These are phyloP conservation scores for Pollenia labialis DNA, from an alignment of 2,888 invertebrate species.

Conservation along the genomic window DNA sequence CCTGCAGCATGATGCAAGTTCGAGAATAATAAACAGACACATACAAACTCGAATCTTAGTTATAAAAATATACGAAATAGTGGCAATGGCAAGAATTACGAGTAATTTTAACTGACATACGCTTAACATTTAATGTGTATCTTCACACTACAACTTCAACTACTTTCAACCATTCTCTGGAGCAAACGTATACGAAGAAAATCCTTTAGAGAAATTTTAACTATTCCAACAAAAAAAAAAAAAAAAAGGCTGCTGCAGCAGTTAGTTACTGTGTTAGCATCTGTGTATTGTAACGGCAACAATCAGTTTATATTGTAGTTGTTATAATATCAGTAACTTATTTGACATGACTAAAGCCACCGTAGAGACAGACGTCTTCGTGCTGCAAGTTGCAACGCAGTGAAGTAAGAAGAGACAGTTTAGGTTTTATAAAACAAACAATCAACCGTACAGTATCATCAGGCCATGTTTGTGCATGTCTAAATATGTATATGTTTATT, in stretches of 20 bases:
- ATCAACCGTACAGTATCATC: background rate
- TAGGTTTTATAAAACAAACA: constrained; percentile 40
- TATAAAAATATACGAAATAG: background rate
- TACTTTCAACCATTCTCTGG: background rate
- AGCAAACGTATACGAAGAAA: constrained; percentile 37
- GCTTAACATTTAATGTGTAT: constrained; percentile 62
- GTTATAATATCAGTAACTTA: constrained; percentile 44
- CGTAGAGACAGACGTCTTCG: constrained; percentile 13
- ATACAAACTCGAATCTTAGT: background rate
- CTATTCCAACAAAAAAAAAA: constrained; percentile 1
- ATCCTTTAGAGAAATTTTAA: constrained; percentile 63
- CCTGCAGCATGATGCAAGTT: constrained; percentile 38
- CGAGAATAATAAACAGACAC: constrained; percentile 39
- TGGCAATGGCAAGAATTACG: constrained; percentile 41
- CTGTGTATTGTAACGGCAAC: constrained; percentile 29
- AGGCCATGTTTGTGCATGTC: constrained; percentile 32
- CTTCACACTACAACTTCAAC: constrained; percentile 51
- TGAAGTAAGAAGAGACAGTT: constrained; percentile 18
- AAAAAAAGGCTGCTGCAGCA: constrained; percentile 3
- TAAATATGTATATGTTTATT: constrained; percentile 11
- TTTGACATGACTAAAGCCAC: constrained; percentile 60
- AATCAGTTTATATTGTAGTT: constrained; percentile 40
- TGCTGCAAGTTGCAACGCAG: background rate
- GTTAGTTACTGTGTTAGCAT: constrained; percentile 10
- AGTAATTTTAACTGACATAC: constrained; percentile 63